These are phyloP conservation scores for Syngnathus scovelli DNA, from an alignment of 2,113 vertebrate species.

Conservation along the genomic window DNA sequence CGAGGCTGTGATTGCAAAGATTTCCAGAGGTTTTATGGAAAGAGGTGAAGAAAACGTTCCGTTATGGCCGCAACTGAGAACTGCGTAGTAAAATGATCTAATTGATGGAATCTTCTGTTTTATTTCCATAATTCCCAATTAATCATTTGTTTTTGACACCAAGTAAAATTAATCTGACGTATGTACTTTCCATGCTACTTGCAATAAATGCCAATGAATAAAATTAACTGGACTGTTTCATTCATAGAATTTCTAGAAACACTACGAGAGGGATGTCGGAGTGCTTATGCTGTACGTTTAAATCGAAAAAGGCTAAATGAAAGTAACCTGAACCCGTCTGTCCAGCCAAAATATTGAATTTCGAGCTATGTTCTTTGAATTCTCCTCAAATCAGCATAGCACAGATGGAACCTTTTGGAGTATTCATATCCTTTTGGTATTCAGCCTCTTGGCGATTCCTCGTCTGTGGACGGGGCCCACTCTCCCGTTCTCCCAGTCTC, in stretches of 20 bases:
- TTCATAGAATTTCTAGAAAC: no score
- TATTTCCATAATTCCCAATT: conserved; percentile 8
- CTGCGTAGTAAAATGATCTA: conserved; percentile 27
- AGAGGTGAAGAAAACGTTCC: conserved; percentile 12
- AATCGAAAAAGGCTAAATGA: conserved; percentile 10
- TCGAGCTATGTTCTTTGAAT: conserved; percentile 23
- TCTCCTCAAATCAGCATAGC: conserved; percentile 32
- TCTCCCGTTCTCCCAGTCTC: conserved; percentile 49
- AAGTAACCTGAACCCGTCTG: conserved; percentile 15
- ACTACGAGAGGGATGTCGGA: not conserved
- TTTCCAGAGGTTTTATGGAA: conserved; percentile 43
- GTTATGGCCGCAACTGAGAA: conserved; percentile 24
- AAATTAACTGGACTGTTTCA: no score
- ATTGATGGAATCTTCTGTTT: conserved; percentile 15
- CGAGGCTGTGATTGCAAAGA: conserved; percentile 37
- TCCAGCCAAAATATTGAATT: conserved; percentile 25
- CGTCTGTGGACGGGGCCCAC: conserved; percentile 42
- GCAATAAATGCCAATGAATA: no score
- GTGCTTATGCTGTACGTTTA: conserved; percentile 10
- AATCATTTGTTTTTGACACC: not conserved
- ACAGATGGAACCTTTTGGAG: conserved; percentile 42
- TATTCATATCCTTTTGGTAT: conserved; percentile 54
- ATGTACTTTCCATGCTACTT: not conserved
- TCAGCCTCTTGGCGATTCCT: conserved; percentile 58
- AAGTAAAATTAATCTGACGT: not conserved